Evolutionary conservation across 1,140 invertebrate species (phyloP), one percentile per base, ranked within the genome.

Genomic region (Theocolax elegans): DNA sequence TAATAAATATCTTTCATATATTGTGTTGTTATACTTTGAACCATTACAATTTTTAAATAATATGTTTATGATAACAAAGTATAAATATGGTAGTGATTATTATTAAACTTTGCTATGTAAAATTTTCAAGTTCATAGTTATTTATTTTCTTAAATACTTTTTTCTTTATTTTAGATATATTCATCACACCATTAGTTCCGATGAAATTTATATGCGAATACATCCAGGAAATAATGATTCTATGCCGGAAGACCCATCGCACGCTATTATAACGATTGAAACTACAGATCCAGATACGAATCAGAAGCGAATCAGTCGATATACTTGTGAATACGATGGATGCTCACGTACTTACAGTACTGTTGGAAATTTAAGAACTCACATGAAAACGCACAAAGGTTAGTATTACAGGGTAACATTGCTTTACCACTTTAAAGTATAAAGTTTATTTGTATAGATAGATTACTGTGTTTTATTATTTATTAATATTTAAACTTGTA

Each of bases 381-480:
- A 98, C 86, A 91, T 96, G 89, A 97, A 97, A 89, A 97, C 95
- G 67, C 96, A 98, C 79, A 96, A 92, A 92, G 96, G 96, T 97
- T 86, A 82, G 54, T 31, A n/a, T 42, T 0, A 1, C 7, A 38
- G 7, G 38, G 19, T 54, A 27, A 42, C 7, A 35, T 35, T 59
- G 9, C 42, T 40, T 53, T 53, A 15, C 13, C 17, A 53, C 29
- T 10, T 53, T 49, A 10, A 9, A 46, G n/a, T n/a, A n/a, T n/a
- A n/a, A n/a, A n/a, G n/a, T n/a, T n/a, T n/a, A n/a, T n/a, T n/a
- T n/a, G n/a, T n/a, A n/a, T n/a, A n/a, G n/a, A n/a, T n/a, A n/a
- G n/a, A n/a, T n/a, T n/a, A n/a, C n/a, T 44, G 42, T 44, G 8
- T 44, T 42, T 2, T 13, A 42, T 31, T 58, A 58, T n/a, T n/a